phyloP scores from a whole-genome alignment of 2,888 invertebrate species.

The Doris montereyensis region DNA sequence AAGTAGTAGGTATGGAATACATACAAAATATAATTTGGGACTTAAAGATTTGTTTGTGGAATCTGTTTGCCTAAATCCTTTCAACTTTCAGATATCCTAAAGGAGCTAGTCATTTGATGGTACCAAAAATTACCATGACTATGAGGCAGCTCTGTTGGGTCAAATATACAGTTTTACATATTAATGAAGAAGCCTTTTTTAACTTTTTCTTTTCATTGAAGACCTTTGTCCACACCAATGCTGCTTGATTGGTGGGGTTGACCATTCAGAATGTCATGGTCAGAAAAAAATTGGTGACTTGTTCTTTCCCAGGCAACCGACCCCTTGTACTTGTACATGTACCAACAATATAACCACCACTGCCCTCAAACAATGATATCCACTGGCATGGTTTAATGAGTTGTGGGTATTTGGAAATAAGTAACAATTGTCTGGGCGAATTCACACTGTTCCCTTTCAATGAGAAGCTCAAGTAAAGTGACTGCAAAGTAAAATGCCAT shows the following conservation, averaged over 20 bases:
- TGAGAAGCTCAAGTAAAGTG: neutral
- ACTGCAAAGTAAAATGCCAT: too few species aligned
- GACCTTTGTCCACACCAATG: neutral
- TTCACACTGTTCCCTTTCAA: neutral
- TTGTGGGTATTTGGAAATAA: neutral
- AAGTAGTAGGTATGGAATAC: too few species aligned
- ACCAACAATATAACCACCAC: neutral
- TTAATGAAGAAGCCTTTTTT: too few species aligned
- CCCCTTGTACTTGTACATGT: neutral
- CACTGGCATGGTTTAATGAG: conserved; percentile 1
- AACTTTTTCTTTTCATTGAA: conserved; percentile 6
- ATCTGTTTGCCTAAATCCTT: too few species aligned
- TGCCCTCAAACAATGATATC: neutral
- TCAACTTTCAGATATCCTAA: too few species aligned
- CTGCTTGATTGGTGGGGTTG: neutral
- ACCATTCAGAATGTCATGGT: neutral
- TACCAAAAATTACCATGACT: too few species aligned
- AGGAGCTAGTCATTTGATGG: too few species aligned
- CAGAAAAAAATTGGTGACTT: neutral
- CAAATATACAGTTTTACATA: too few species aligned
- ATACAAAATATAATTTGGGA: too few species aligned
- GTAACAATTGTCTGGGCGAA: neutral
- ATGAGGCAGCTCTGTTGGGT: too few species aligned
- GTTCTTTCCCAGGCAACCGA: neutral
- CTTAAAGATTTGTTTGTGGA: too few species aligned